Conservation (phyloP, 2,113 vertebrate genomes). For the Mandrillus leucophaeus region DNA sequence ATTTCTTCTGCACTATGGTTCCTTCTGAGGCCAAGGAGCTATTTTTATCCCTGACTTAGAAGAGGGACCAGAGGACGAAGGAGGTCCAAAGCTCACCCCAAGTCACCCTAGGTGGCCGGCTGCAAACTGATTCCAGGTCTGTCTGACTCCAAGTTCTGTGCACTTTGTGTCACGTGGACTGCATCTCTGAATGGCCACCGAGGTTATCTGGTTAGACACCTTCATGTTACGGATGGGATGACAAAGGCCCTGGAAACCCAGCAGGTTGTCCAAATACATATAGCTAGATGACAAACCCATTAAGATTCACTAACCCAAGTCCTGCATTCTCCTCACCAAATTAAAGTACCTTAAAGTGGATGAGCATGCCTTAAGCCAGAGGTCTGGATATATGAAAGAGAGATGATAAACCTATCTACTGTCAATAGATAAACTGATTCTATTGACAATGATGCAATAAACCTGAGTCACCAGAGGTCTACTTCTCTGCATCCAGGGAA, state of each 20-base stretch:
- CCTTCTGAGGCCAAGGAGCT: neutral
- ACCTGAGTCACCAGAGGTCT: neutral
- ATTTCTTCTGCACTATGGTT: neutral
- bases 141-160: neutral
- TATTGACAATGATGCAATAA: neutral
- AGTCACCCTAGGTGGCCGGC: neutral
- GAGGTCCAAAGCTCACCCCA: neutral
- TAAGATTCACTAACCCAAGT: neutral
- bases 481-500: neutral
- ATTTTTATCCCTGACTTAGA: neutral
- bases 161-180: neutral
- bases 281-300: neutral
- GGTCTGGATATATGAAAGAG: neutral
- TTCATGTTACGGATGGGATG: neutral
- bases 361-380: neutral
- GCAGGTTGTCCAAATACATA: neutral
- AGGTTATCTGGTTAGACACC: neutral
- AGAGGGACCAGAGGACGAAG: neutral
- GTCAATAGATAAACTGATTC: too few relatives aligned
- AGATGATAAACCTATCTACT: neutral
- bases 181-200: neutral
- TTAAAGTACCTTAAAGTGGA: neutral
- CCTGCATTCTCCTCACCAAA: constrained; percentile 12
- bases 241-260: neutral
- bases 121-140: neutral